Base-by-base conservation (phyloP, 2,113 vertebrate genomes). In the Rhinopomastus cyanomelas region DNA sequence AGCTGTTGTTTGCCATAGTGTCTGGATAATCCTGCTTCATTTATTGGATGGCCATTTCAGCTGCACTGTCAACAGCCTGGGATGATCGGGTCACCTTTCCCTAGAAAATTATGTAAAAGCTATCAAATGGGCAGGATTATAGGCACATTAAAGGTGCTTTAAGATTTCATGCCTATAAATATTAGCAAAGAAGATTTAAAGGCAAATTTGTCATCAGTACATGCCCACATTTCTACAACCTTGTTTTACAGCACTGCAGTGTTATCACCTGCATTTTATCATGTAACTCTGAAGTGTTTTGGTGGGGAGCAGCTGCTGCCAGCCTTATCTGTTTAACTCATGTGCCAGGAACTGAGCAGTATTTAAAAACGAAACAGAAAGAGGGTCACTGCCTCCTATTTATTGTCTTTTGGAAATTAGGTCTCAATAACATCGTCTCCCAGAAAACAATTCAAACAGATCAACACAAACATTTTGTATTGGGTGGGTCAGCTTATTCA, bases 51-150 rank as follows among this genome's bases (percentile, higher is more conserved):
- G 92, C 90, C 91, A 96, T 94, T 97, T 97, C 95, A 96, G 95
- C 95, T 92, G 96, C 93, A 97, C 87, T 97, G 97, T 97, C 97
- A 97, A 97, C 89, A 97, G 91, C 90, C 79, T 89, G 80, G 93
- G 91, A 96, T 89, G 93, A 97, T 96, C 96, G 32, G 97, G 97
- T 98, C 98, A 98, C 98, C 98, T 98, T 98, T 97, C 96, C 97
- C 97, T 97, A 96, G 97, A 97, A 98, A 98, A 98, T 98, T 97
- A 98, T 96, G 92, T 98, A 97, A 97, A 97, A 98, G 97, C 96
- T 97, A 94, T 98, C 98, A 98, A 98, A 97, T 97, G 95, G 97
- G 97, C 97, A 98, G 97, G 98, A 98, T 97, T 98, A 97, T 95
- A 97, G 87, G 89, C 93, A 96, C 94, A 96, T 90, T 96, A 94